Evolutionary conservation across 2,113 vertebrate species (phyloP).

Genomic region (Marmota monax): DNA sequence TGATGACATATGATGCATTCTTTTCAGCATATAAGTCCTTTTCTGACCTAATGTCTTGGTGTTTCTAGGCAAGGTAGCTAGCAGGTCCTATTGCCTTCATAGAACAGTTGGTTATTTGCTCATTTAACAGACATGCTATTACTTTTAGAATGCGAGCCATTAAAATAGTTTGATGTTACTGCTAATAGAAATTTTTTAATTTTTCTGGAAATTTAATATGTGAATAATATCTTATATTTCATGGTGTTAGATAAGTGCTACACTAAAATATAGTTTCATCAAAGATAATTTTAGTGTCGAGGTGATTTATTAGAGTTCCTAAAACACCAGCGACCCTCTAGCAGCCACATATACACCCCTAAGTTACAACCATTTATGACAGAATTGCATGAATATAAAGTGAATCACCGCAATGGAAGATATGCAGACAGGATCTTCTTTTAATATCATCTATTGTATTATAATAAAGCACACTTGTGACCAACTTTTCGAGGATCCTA

Average conservation of each 20-base stretch:
- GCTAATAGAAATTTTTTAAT: neutral
- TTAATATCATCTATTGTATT: neutral
- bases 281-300: neutral
- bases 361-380: neutral
- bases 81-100: neutral
- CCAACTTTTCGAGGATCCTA: neutral
- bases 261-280: neutral
- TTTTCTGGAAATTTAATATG: neutral
- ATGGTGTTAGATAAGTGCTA: neutral
- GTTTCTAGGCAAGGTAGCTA: neutral
- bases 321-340: neutral
- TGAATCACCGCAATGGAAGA: neutral
- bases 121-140: neutral
- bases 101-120: neutral
- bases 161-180: neutral
- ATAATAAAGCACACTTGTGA: neutral
- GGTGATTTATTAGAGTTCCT: neutral
- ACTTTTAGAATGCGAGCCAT: neutral
- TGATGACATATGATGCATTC: neutral
- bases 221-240: neutral
- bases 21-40: neutral
- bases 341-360: neutral
- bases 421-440: neutral
- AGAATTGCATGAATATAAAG: neutral
- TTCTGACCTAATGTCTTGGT: neutral